Percentiles rank a stretch among this genome's conserved stretches.
Conservation (phyloP, 2,888 invertebrate genomes). For the Thera obeliscata region DNA sequence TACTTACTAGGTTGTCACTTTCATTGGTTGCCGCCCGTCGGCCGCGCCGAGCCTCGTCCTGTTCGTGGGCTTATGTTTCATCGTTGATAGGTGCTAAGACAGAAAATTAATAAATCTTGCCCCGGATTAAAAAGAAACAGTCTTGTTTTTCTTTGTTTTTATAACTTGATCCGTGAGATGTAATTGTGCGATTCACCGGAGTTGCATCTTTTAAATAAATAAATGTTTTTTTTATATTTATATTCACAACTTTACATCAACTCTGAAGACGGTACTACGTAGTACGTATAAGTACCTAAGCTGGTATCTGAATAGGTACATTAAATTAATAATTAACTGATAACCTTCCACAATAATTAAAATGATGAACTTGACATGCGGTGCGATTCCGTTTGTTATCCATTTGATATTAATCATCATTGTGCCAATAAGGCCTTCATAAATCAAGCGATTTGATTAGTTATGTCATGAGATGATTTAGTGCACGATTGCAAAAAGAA, state of each 20-base stretch:
- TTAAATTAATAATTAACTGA: conserved; percentile 50
- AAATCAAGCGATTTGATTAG: conserved; percentile 29
- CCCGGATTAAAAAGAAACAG: conserved; percentile 15
- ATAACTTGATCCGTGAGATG: neutral
- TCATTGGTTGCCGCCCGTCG: conserved; percentile 59
- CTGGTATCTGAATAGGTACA: conserved; percentile 25
- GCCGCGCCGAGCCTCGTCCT: conserved; percentile 9
- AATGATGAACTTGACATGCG: conserved; percentile 51
- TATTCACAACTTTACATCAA: neutral
- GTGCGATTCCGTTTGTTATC: conserved; percentile 36
- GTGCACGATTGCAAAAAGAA: conserved; percentile 4
- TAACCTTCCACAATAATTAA: conserved; percentile 56
- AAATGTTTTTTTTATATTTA: neutral
- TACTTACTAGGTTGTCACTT: conserved; percentile 68
- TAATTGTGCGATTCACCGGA: neutral
- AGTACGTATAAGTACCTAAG: neutral
- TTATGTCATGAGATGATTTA: conserved; percentile 24
- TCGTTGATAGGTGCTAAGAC: conserved; percentile 12
- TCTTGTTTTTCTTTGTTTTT: conserved; percentile 14
- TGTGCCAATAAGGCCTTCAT: conserved; percentile 35
- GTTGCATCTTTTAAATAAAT: neutral
- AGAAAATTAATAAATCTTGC: conserved; percentile 19
- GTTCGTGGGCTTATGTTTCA: conserved; percentile 13
- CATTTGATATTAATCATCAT: conserved; percentile 46
- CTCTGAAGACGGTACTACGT: neutral